A percentile compares a stretch with the other conserved stretches of the same genome.
Evolutionary conservation across 2,888 invertebrate species (phyloP).

Genomic region (Biston betularia): DNA sequence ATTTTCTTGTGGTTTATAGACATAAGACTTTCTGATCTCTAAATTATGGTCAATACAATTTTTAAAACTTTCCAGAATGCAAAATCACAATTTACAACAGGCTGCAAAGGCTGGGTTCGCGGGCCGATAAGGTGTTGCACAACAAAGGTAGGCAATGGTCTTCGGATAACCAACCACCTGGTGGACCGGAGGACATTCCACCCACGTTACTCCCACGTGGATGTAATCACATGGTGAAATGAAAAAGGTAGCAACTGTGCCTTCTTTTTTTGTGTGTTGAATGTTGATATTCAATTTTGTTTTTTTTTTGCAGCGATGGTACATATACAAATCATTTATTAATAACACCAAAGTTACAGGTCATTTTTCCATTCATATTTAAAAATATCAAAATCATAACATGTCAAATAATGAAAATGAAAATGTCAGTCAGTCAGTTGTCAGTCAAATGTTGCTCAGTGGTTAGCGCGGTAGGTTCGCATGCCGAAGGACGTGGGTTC

Average conservation of each 20-base stretch:
- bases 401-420: too few relatives aligned
- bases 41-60: not conserved
- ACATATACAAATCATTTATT: too few relatives aligned
- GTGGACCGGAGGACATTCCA: constrained; percentile 20
- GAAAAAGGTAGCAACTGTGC: constrained; percentile 12
- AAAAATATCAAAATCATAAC: too few relatives aligned
- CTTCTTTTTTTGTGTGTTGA: too few relatives aligned
- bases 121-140: constrained; percentile 19
- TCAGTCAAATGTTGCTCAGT: too few relatives aligned
- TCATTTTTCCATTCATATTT: too few relatives aligned
- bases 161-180: constrained; percentile 17
- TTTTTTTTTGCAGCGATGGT: too few relatives aligned
- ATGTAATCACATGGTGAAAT: constrained; percentile 22
- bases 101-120: not conserved
- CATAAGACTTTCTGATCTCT: not conserved
- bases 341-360: too few relatives aligned
- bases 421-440: too few relatives aligned
- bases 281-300: not conserved
- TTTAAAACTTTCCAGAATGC: constrained; percentile 1
- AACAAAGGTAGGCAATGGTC: constrained; percentile 21
- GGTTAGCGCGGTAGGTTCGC: too few relatives aligned
- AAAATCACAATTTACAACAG: not conserved
- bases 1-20: not conserved
- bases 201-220: constrained; percentile 28
- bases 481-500: too few relatives aligned